A percentile compares a stretch with the other conserved stretches of the same genome.
These are phyloP conservation scores for Chaetodon trifascialis DNA, from an alignment of 2,113 vertebrate species.

Conservation along the genomic window DNA sequence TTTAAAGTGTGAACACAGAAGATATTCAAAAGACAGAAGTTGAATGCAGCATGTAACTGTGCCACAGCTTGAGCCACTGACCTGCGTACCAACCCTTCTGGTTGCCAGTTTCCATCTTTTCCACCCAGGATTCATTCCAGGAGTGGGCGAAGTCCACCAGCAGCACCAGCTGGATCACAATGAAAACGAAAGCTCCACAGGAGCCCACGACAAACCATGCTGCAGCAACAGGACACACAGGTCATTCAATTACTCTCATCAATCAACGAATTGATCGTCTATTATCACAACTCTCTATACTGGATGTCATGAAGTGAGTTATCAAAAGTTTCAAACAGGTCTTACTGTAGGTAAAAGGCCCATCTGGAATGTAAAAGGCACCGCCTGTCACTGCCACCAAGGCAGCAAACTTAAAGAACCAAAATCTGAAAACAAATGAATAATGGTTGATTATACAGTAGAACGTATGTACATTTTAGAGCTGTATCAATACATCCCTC, in stretches of 20 bases:
- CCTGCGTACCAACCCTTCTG: constrained; percentile 91
- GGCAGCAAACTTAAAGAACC: constrained; percentile 94
- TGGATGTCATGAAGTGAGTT: neutral
- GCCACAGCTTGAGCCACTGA: constrained; percentile 73
- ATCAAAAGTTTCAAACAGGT: neutral
- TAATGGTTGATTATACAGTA: neutral
- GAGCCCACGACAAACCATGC: constrained; percentile 90
- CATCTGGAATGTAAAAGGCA: constrained; percentile 95
- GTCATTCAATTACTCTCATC: neutral
- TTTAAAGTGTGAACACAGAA: neutral
- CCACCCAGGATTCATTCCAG: constrained; percentile 91
- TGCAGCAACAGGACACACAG: constrained; percentile 64
- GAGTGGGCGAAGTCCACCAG: constrained; percentile 94
- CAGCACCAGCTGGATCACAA: constrained; percentile 94
- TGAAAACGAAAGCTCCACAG: constrained; percentile 88
- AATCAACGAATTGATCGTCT: neutral
- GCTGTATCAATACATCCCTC: neutral
- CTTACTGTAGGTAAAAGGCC: constrained; percentile 90
- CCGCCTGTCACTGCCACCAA: constrained; percentile 91
- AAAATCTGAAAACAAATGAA: constrained; percentile 86
- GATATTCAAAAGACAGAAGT: too few relatives aligned
- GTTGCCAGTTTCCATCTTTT: constrained; percentile 90
- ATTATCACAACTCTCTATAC: neutral
- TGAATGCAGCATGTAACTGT: neutral
- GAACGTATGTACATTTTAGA: neutral